phyloP scores from a whole-genome alignment of 1,140 invertebrate species.

The Apis laboriosa region DNA sequence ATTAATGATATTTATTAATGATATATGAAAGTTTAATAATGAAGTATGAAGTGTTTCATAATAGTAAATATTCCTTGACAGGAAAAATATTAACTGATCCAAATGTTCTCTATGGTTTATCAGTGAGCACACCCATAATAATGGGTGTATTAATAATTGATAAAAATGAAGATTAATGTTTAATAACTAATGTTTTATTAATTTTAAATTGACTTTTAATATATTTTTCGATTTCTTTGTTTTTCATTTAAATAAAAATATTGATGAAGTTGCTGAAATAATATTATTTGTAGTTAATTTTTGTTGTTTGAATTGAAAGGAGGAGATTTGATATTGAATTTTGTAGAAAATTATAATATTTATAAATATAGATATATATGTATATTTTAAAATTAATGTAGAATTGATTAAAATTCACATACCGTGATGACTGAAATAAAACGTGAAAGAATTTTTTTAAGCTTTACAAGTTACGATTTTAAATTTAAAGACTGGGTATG shows the following conservation, averaged over 20 bases:
- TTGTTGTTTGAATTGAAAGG: no score
- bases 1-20: not conserved
- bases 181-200: not conserved
- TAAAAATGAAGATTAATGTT: not conserved
- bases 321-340: no score
- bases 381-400: not conserved
- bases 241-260: no score
- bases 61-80: not conserved
- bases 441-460: not conserved
- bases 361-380: no score
- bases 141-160: not conserved
- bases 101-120: not conserved
- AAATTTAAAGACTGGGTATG: not conserved
- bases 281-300: no score
- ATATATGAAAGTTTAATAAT: not conserved
- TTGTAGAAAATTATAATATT: no score
- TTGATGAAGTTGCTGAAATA: no score
- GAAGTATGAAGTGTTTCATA: not conserved
- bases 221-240: not conserved
- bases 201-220: not conserved
- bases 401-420: not conserved
- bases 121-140: not conserved
- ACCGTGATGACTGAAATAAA: not conserved
- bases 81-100: not conserved
- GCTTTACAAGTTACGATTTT: not conserved